phyloP scores from a whole-genome alignment of 2,797 vertebrate genomes.

The Cyprinella venusta region DNA sequence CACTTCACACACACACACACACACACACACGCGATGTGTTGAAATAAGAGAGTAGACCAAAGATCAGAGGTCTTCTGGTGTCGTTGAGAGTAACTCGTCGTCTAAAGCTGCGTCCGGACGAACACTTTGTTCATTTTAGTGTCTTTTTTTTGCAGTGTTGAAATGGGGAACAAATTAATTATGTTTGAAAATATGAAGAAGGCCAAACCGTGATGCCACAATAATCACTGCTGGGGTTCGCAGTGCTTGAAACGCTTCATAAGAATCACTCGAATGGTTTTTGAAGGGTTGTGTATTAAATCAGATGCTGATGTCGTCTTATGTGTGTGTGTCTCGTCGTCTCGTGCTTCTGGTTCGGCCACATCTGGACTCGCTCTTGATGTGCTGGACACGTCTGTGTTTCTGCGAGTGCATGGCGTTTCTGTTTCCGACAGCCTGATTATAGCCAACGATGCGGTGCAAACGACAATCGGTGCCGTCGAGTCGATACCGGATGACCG shows the following conservation, averaged over 20 bases:
- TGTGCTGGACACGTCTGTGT: neutral
- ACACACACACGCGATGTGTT: neutral
- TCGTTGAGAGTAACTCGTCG: neutral
- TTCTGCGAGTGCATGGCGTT: neutral
- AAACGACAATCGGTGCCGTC: conserved; percentile 25
- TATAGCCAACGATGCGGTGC: neutral
- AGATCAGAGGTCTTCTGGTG: conserved; percentile 49
- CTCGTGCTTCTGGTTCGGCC: neutral
- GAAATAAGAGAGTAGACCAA: conserved; percentile 59
- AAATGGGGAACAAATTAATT: neutral
- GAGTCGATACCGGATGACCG: neutral
- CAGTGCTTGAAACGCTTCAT: neutral
- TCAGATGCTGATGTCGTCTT: neutral
- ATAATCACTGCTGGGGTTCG: neutral
- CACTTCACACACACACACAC: neutral
- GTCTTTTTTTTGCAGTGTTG: conserved; percentile 5
- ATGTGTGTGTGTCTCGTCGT: neutral
- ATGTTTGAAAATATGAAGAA: neutral
- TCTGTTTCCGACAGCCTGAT: neutral
- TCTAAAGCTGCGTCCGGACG: neutral
- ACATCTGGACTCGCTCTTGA: neutral
- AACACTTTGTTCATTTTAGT: neutral
- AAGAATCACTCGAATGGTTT: neutral
- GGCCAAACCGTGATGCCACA: neutral
- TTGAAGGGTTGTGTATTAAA: conserved; percentile 26